Base-by-base conservation (phyloP, 2,113 vertebrate species). In the Pelecanoides urinatrix region DNA sequence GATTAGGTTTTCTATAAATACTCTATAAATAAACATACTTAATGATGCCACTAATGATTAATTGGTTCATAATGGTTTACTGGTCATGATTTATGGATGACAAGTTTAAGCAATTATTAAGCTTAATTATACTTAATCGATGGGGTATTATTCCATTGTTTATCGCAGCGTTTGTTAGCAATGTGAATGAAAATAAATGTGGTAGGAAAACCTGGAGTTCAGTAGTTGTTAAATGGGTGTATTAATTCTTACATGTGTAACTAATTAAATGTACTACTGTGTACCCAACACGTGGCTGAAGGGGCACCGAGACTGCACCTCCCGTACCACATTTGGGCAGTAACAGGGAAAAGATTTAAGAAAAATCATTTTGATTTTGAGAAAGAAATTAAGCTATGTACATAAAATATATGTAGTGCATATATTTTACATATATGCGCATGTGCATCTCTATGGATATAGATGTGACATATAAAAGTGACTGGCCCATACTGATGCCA, bases 51-150 rank as follows among this genome's bases (percentile, higher is more conserved):
- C 74, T n/a, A 22, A 90, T 96, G 95, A 96, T 94, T 78, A 97
- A 96, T 97, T 90, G 55, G 36, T 86, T 94, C 80, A 62, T 95
- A 92, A 96, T 96, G 84, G 90, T 93, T 97, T 95, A 70, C 94
- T 86, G 90, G 86, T 91, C 84, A 62, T 97, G 97, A 98, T 97
- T 98, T 97, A 98, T 97, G 97, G 91, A 81, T 96, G 95, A 96
- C 96, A 97, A 92, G 85, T 96, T 95, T 83, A 92, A 92, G 82
- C 95, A 94, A 97, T 98, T 97, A 96, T 97, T 94, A 97, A 96
- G 91, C 95, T 97, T 97, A 97, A 98, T 97, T 97, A 83, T 79
- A 92, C 62, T 97, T 96, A 97, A 97, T 96, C 97, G 92, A 96
- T 96, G 65, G 79, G 93, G 94, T 92, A 93, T 94, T 65, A 47